Base-by-base conservation (phyloP, 2,797 vertebrate species). In the Prunella strophiata region DNA sequence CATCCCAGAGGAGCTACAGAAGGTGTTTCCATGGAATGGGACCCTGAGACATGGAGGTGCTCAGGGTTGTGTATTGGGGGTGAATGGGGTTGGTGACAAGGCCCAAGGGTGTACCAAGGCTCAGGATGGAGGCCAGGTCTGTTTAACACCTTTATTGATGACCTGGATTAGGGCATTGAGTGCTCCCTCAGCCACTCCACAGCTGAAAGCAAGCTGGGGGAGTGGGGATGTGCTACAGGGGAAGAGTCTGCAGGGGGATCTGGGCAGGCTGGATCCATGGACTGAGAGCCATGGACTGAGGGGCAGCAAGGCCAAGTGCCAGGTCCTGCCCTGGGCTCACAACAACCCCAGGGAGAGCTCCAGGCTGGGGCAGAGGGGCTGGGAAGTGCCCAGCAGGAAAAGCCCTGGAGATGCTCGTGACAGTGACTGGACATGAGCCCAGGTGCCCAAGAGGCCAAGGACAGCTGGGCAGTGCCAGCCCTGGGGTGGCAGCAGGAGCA, bases 321-420 rank as follows among this genome's bases (percentile, higher is more conserved):
- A 16, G 8, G 3, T 40, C 47, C 59, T 51, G 42, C 5, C 12
- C 54, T 40, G 45, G 36, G 12, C 17, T 36, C 22, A 45, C 54
- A 62, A 15, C 21, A 67, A 7, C 11, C 11, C 22, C 13, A 5
- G 6, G 36, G n/a, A 40, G 25, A 0, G 0, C n/a, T 51, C n/a
- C 78, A 47, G 50, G 29, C 11, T 57, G 50, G 30, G 26, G 6
- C 34, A 55, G 10, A 63, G 59, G 34, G 68, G 36, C 43, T 50
- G 61, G 15, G 1, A 13, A 57, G 23, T 8, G 66, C 11, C 79
- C 14, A 9, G 38, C 7, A 6, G 79, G 57, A 16, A 47, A 34
- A 5, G 42, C 9, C 19, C 29, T 63, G 68, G 50, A 1, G 16
- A 13, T 27, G 34, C 34, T 4, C 13, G 5, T 38, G 11, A 1